Base-by-base conservation (phyloP, 2,888 invertebrate species). In the Leucoma salicis region DNA sequence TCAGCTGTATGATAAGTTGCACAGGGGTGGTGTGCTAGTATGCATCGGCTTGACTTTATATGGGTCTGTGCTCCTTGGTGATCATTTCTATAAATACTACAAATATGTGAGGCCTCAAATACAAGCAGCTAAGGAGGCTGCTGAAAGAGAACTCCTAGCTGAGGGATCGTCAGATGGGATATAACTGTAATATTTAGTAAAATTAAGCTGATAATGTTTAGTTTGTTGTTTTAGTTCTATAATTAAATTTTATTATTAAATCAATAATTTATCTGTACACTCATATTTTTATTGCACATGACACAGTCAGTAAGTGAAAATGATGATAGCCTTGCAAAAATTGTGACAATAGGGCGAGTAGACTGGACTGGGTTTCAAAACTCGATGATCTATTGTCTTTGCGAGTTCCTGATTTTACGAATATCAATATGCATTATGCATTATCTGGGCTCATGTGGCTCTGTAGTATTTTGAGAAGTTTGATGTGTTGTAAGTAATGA, bases 141-240 rank as follows among this genome's bases (percentile, higher is more conserved):
- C 84, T 4, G 78, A 91, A 52, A 63, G 73, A 46, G 90, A 90
- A 63, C 69, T 92, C 1, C 60, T 92, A 31, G 60, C 75, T 2
- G 91, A 91, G 75, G 92, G 91, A 25, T 67, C 89, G 14, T 73
- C 82, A 10, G 85, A 88, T 25, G 81, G 74, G 64, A 32, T 50
- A 68, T 31, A 69, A 65, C 42, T 63, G 41, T 35, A 35, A 32
- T 48, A 46, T 31, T 41, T 52, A 44, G 44, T 46, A 38, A 49
- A 54, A 42, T 45, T 67, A 71, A 66, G 59, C 46, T 66, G 48
- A 70, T 55, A 50, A 48, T 53, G 49, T 57, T 28, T 55, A 53
- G 34, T 32, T 40, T 46, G 45, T 48, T 54, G 7, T 5, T 18
- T 18, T 18, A 18, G 7, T 18, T 18, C 7, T 18, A 7, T 18